These are phyloP conservation scores for Neoascia interrupta DNA, from an alignment of 2,888 invertebrate genomes.

Conservation along the genomic window DNA sequence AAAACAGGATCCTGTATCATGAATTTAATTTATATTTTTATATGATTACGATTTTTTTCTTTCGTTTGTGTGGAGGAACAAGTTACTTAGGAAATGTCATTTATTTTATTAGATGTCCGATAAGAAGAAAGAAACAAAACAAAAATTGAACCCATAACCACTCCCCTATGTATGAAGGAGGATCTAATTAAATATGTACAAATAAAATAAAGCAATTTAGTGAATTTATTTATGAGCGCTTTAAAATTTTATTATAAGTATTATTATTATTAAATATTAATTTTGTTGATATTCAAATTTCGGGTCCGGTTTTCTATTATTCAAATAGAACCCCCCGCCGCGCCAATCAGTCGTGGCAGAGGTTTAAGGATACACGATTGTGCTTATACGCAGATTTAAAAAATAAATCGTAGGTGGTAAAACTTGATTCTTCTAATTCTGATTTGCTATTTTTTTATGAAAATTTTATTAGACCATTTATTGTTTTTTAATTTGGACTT, in stretches of 20 bases:
- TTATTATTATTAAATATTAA: background rate
- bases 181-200: too few relatives aligned
- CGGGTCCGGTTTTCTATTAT: background rate
- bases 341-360: too few relatives aligned
- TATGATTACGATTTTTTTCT: conserved; percentile 16
- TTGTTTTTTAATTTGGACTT: too few relatives aligned
- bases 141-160: too few relatives aligned
- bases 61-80: too few relatives aligned
- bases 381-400: too few relatives aligned
- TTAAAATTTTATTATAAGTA: background rate
- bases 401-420: too few relatives aligned
- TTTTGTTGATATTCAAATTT: background rate
- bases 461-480: too few relatives aligned
- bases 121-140: background rate
- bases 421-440: too few relatives aligned
- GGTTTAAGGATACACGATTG: too few relatives aligned
- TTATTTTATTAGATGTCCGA: conserved; percentile 11
- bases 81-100: conserved; percentile 17
- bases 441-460: too few relatives aligned
- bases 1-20: conserved; percentile 21
- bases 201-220: conserved; percentile 2
- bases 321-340: background rate
- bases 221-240: background rate
- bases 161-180: too few relatives aligned
- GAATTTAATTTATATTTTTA: conserved; percentile 16